Evolutionary conservation across 2,113 vertebrate genomes (phyloP), one percentile per base, ranked within the genome.

Genomic region (Morphnarchus princeps): DNA sequence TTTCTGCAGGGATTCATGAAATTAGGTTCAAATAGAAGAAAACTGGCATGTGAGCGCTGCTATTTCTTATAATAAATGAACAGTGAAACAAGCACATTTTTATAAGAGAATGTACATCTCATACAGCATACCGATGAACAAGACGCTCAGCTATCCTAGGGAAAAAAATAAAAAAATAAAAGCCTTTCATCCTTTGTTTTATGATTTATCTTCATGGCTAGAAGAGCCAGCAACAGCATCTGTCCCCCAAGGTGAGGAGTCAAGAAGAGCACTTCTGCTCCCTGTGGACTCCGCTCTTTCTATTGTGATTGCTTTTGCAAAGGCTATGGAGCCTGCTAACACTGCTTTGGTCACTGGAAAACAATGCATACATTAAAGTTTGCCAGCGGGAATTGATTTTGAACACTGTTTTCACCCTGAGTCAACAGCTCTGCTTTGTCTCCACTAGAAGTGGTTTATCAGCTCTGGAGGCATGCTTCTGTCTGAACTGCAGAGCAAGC

Each of bases 1-100:
- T 94, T 95, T 93, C 73, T 93, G 71, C 70, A 76, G 47, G 73
- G 36, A 95, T 90, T 98, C 76, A 29, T 87, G 82, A 87, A 96
- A 96, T 96, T 77, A 83, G 36, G 45, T 93, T 89, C 58, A 86
- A 86, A 45, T 45, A 77, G 87, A 88, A 80, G 69, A 83, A 87
- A 88, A 73, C 47, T 10, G 8, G 40, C 62, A 58, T 62, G 8
- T 50, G 36, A 96, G 26, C 4, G 1, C 20, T 66, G 65, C 67
- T 89, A 91, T 94, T 97, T 80, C 66, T 83, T 94, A 16, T 63
- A 87, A 94, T 50, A 96, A 82, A 86, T n/a, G 95, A 83, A 28
- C 61, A 90, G 54, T 42, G 77, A 91, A 97, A 90, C 13, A 76
- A n/a, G 81, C 42, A 86, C 43, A 61, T 85, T 82, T 78, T 58